These are phyloP conservation scores for Gallinago paraguaiae DNA, from an alignment of 2,113 vertebrate genomes.

Conservation along the genomic window DNA sequence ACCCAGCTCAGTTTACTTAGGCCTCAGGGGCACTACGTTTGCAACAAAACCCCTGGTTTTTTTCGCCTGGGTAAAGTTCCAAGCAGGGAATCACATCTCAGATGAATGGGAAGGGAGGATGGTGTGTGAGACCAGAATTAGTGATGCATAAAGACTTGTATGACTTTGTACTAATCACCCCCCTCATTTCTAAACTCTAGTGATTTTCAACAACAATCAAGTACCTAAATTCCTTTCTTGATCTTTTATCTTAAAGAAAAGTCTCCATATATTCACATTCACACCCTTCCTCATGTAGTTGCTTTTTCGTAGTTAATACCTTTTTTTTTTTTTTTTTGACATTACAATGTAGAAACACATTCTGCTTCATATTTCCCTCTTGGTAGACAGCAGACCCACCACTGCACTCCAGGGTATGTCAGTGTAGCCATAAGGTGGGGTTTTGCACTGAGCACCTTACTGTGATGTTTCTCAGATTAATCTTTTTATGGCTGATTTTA, in stretches of 20 bases:
- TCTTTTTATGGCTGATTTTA: background rate
- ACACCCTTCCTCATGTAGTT: background rate
- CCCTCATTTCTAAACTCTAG: background rate
- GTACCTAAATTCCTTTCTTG: background rate
- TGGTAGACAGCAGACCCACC: background rate
- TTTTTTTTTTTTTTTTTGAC: background rate
- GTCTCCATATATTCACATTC: background rate
- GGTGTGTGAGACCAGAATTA: background rate
- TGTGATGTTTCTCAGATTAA: background rate
- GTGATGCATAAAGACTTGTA: background rate
- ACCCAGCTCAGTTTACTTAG: background rate
- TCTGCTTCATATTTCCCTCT: background rate
- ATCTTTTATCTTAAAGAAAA: background rate
- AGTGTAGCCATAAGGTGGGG: background rate
- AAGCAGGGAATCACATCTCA: background rate
- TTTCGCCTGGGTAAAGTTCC: background rate
- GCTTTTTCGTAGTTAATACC: background rate
- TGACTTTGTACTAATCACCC: background rate
- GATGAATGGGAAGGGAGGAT: background rate
- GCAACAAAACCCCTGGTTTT: fast-evolving
- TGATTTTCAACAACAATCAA: background rate
- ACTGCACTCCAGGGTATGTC: background rate
- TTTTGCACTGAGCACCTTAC: background rate
- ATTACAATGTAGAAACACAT: background rate
- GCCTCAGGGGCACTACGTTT: background rate